Evolutionary conservation across 2,888 invertebrate species (phyloP), one percentile per base, ranked within the genome.

Genomic region (Phengaris alcon): DNA sequence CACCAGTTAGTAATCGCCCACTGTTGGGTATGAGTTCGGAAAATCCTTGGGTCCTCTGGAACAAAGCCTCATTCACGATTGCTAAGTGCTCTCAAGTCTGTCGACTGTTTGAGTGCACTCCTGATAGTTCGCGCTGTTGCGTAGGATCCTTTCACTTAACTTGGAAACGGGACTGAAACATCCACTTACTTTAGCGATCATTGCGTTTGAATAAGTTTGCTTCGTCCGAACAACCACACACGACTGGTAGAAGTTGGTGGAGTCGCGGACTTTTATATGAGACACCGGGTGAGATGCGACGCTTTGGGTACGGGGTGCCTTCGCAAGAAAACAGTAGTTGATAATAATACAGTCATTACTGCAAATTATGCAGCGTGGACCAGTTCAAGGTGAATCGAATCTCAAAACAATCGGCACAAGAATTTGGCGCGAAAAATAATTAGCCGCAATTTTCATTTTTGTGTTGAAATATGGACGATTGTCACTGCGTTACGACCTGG

Each of bases 261-360:
- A 83, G 81, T 82, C 85, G 83, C 83, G 85, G 86, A 88, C 93
- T 93, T 93, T 90, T 93, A 93, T 93, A 93, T 92, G 87, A 86
- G 87, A 86, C 86, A 86, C 86, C 83, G 81, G 82, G 84, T 83
- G 87, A 91, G 92, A 92, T 90, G 90, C 87, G 86, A 85, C 84
- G 87, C 80, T 70, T 81, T 86, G 79, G 59, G 80, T 84, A 85
- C 85, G 84, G 85, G 82, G 84, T 79, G 83, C 86, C 85, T 87
- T 89, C 88, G 91, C 91, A 91, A 93, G 90, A 90, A 88, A 85
- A 91, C 90, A 87, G 90, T 87, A 90, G 91, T 91, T 91, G 87
- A 93, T 93, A 91, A 92, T 91, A 88, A 88, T 88, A 88, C 82
- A 84, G 87, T 84, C 90, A 91, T 93, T 92, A 93, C 90, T 88